Conservation (phyloP, 2,797 vertebrate species). For the Sebastes miniatus region DNA sequence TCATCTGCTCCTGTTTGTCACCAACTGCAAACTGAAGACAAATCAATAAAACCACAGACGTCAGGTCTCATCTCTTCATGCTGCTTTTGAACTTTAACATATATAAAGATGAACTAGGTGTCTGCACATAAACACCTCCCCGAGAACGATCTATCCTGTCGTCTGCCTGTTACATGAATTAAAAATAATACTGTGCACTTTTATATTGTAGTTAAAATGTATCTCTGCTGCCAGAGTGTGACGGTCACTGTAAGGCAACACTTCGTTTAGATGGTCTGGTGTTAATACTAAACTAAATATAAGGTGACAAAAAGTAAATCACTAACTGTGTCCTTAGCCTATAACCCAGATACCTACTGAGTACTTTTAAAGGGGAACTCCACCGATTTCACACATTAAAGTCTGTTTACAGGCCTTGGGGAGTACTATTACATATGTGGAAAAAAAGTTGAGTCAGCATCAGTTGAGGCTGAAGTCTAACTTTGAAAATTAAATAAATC, state of each 20-base stretch:
- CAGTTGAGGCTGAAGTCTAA: not conserved
- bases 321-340: not conserved
- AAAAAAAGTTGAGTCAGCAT: not conserved
- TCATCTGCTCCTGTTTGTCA: constrained; percentile 49
- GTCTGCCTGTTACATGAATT: not conserved
- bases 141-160: not conserved
- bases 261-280: not conserved
- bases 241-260: not conserved
- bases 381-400: not conserved
- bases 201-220: not conserved
- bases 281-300: not conserved
- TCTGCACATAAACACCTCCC: constrained; percentile 5
- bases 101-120: not conserved
- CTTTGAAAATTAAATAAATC: not conserved
- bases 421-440: not conserved
- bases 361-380: not conserved
- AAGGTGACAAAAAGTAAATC: not conserved
- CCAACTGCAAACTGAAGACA: not conserved
- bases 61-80: not conserved
- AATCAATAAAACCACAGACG: not conserved
- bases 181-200: not conserved
- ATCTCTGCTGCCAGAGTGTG: not conserved
- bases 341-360: too few species aligned
- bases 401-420: not conserved
- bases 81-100: not conserved